phyloP scores from a whole-genome alignment of 2,113 vertebrate species.

The Hippocampus zosterae region DNA sequence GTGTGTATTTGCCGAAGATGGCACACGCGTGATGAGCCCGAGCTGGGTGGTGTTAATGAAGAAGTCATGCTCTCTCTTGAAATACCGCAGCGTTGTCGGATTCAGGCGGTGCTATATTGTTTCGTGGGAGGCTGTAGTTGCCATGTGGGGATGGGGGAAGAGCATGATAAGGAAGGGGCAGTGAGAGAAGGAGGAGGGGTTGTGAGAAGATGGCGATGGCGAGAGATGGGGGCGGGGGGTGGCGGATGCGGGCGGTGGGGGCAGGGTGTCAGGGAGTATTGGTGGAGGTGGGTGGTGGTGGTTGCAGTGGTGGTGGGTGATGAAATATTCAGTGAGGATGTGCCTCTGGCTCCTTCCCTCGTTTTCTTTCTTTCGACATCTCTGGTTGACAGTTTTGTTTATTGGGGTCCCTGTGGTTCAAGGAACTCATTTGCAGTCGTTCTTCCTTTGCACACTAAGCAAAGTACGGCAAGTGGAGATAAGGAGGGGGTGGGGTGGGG shows the following conservation, averaged over 20 bases:
- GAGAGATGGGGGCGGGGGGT: slow-evolving; percentile 33
- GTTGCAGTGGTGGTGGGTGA: slow-evolving; percentile 62
- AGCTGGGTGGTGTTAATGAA: slow-evolving; percentile 10
- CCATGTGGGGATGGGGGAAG: slow-evolving; percentile 54
- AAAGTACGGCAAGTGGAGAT: slow-evolving; percentile 54
- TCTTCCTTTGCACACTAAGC: slow-evolving; percentile 71
- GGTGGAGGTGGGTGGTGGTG: slow-evolving; percentile 15
- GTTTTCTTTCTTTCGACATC: slow-evolving; percentile 55
- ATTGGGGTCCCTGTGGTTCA: slow-evolving; percentile 77
- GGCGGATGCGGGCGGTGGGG: slow-evolving; percentile 55
- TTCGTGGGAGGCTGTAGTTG: slow-evolving; percentile 51
- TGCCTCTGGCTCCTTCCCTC: slow-evolving; percentile 61
- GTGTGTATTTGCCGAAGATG: slow-evolving; percentile 24
- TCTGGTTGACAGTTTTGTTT: slow-evolving; percentile 73
- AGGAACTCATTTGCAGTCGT: slow-evolving; percentile 77
- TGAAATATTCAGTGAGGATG: slow-evolving; percentile 80
- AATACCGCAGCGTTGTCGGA: slow-evolving; percentile 13
- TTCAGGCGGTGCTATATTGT: slow-evolving; percentile 52
- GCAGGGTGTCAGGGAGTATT: slow-evolving; percentile 54
- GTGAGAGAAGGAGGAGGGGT: slow-evolving; percentile 11
- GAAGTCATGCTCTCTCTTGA: slow-evolving; percentile 6
- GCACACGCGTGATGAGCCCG: neutral
- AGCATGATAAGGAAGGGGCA: slow-evolving; percentile 67
- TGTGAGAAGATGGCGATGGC: slow-evolving; percentile 27
- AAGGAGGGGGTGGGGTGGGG: slow-evolving; percentile 47